phyloP scores from a whole-genome alignment of 2,797 vertebrate genomes.

The Gymnopithys bicolor region DNA sequence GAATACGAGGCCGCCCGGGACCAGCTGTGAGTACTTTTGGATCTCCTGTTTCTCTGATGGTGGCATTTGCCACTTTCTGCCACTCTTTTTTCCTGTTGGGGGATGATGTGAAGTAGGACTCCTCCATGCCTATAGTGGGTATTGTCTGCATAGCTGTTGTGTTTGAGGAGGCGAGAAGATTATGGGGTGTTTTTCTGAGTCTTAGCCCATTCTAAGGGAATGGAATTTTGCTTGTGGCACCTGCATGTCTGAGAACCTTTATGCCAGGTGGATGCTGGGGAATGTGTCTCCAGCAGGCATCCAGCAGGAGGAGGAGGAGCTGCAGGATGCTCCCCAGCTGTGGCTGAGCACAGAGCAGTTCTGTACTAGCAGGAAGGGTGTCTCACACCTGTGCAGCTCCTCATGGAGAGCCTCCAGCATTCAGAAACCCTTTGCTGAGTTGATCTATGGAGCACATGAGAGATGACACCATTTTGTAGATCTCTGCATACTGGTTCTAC shows the following conservation, averaged over 20 bases:
- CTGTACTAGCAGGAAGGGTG: background rate
- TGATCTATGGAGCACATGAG: background rate
- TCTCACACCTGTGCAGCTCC: background rate
- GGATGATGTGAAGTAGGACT: background rate
- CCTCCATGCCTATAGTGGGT: rapidly evolving
- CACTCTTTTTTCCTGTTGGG: background rate
- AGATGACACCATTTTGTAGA: background rate
- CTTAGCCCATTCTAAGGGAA: background rate
- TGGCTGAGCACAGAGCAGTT: background rate
- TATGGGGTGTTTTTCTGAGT: background rate
- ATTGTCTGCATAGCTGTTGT: background rate
- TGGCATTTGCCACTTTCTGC: background rate
- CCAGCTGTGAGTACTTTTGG: slow-evolving; percentile 83
- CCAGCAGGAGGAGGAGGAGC: background rate
- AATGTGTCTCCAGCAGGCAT: background rate
- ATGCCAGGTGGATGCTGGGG: background rate
- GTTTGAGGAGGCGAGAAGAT: background rate
- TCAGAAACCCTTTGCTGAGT: background rate
- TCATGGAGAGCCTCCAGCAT: background rate
- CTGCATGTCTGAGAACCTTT: background rate
- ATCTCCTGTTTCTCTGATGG: background rate
- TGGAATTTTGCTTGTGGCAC: background rate
- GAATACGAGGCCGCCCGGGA: slow-evolving; percentile 90
- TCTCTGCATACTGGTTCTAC: background rate
- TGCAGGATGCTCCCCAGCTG: background rate